phyloP scores from a whole-genome alignment of 2,797 vertebrate species.

The Odontamblyopus lacepedii region DNA sequence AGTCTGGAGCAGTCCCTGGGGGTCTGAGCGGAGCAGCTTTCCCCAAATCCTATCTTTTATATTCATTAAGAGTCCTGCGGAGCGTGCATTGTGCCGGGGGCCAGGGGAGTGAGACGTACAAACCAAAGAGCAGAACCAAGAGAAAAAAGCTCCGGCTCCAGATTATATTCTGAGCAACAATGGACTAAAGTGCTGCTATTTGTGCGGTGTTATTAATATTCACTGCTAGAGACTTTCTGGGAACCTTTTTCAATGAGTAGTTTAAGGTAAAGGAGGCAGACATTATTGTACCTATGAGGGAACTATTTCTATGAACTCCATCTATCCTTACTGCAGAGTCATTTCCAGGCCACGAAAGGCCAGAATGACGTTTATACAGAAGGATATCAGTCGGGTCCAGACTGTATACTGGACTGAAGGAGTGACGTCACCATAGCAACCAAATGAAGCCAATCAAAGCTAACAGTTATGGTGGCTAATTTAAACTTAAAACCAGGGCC shows the following conservation, averaged over 20 bases:
- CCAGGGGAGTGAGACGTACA: slow-evolving; percentile 33
- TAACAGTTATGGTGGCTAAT: no score
- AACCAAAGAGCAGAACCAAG: slow-evolving; percentile 5
- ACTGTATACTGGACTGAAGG: no score
- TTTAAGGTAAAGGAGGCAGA: background rate
- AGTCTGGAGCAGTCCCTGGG: slow-evolving; percentile 20
- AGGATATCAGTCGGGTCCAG: no score
- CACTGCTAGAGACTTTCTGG: background rate
- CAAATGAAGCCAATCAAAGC: no score
- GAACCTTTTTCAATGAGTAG: background rate
- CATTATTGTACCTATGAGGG: background rate
- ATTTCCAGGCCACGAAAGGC: no score
- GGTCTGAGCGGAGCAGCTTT: slow-evolving; percentile 20
- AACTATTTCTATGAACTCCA: background rate
- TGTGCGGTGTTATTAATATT: background rate
- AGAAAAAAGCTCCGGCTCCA: slow-evolving; percentile 4
- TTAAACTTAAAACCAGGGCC: no score
- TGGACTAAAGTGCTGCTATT: slow-evolving; percentile 5
- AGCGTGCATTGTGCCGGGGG: slow-evolving; percentile 17
- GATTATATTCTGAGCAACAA: slow-evolving; percentile 17
- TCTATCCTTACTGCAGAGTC: background rate
- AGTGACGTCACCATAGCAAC: no score
- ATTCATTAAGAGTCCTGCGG: slow-evolving; percentile 31
- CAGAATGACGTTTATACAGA: no score
- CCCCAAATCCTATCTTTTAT: slow-evolving; percentile 35